These are phyloP conservation scores for Steatornis caripensis DNA, from an alignment of 2,113 vertebrate species.

Conservation along the genomic window DNA sequence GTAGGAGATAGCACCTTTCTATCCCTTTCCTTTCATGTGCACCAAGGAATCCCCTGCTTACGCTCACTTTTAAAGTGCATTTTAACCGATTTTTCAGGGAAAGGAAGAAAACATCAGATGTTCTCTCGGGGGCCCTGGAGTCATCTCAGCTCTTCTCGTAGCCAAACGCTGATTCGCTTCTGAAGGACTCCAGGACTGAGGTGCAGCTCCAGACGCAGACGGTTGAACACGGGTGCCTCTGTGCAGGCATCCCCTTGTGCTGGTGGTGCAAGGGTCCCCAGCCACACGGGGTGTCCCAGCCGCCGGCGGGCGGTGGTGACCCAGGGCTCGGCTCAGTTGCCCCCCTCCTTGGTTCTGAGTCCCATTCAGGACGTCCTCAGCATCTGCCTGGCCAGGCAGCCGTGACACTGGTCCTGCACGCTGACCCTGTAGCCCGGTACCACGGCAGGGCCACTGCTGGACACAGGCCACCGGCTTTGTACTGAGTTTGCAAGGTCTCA, in stretches of 20 bases:
- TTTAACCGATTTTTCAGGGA: too few relatives aligned
- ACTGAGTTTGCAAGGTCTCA: background rate
- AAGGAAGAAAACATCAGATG: too few relatives aligned
- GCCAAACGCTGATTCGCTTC: background rate
- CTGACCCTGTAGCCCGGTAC: rapidly evolving
- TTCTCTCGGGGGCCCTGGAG: too few relatives aligned
- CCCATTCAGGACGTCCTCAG: background rate
- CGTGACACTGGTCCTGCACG: background rate
- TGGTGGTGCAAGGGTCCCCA: background rate
- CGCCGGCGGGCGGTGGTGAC: rapidly evolving
- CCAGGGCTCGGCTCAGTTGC: background rate
- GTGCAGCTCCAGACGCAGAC: background rate
- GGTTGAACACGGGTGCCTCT: background rate
- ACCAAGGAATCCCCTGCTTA: too few relatives aligned
- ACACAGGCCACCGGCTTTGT: rapidly evolving
- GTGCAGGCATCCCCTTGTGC: background rate
- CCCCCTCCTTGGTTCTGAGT: background rate
- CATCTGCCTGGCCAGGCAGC: background rate
- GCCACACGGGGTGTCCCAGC: rapidly evolving
- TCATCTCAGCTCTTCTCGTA: too few relatives aligned
- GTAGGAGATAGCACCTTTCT: too few relatives aligned
- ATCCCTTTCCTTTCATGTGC: too few relatives aligned
- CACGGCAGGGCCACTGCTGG: rapidly evolving
- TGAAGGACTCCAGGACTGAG: background rate
- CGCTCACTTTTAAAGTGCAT: too few relatives aligned